Percentiles rank a stretch among this genome's conserved stretches.
Conservation (phyloP, 2,113 vertebrate genomes). For the Recurvirostra avosetta region DNA sequence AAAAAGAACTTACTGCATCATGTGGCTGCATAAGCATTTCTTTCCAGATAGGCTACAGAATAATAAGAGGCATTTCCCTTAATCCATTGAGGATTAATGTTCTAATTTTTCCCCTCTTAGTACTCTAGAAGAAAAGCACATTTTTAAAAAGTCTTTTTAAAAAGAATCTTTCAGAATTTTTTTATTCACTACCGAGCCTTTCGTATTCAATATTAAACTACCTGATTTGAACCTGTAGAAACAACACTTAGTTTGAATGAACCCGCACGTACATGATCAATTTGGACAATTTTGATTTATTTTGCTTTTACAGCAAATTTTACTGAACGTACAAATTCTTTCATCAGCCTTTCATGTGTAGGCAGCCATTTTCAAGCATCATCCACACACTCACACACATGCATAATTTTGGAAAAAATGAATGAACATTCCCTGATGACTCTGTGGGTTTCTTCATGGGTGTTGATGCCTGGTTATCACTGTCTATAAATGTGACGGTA, state of each 20-base stretch:
- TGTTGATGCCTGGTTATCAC: constrained; percentile 29
- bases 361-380: neutral
- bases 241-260: neutral
- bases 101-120: neutral
- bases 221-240: neutral
- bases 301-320: neutral
- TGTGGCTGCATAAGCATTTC: neutral
- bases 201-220: neutral
- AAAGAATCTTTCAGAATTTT: neutral
- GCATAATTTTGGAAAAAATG: constrained; percentile 10
- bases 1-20: neutral
- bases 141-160: neutral
- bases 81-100: neutral
- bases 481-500: constrained; percentile 1
- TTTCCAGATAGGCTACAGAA: neutral
- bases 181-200: neutral
- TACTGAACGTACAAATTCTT: neutral
- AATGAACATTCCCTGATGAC: constrained; percentile 7
- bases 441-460: neutral
- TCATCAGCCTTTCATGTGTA: neutral
- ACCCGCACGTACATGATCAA: accelerated
- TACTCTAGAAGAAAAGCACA: neutral
- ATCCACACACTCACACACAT: neutral
- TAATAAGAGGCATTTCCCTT: neutral
- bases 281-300: neutral